These are phyloP conservation scores for Drosophila gaucha DNA, from an alignment of 2,888 invertebrate species.

Conservation along the genomic window DNA sequence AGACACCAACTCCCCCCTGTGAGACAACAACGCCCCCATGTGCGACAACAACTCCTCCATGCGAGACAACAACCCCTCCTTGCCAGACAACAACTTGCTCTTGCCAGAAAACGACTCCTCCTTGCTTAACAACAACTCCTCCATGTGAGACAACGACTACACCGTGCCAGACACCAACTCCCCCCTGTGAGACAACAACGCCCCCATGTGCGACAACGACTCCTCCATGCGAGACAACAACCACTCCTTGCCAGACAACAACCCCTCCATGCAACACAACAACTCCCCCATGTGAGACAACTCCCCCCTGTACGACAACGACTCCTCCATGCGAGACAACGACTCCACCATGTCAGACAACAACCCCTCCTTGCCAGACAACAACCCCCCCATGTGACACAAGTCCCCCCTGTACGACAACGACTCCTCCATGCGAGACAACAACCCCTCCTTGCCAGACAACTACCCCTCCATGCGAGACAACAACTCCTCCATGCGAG, in stretches of 20 bases:
- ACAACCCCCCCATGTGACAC: neutral
- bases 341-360: neutral
- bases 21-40: neutral
- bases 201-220: slow-evolving; percentile 1
- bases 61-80: neutral
- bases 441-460: neutral
- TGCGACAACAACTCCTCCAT: neutral
- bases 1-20: neutral
- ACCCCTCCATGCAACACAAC: slow-evolving; percentile 21
- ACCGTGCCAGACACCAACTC: neutral
- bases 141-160: slow-evolving; percentile 2
- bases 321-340: neutral
- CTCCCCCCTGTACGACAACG: neutral
- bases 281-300: neutral
- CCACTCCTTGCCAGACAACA: slow-evolving; percentile 9
- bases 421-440: slow-evolving; percentile 1
- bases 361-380: neutral
- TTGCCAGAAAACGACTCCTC: neutral
- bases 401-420: neutral
- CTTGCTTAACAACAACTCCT: neutral
- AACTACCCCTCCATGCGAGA: neutral
- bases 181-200: neutral
- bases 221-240: slow-evolving; percentile 6
- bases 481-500: slow-evolving; percentile 1
- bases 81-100: slow-evolving; percentile 5